Conservation (phyloP, 2,113 vertebrate genomes). For the Sarotherodon lohbergeri region DNA sequence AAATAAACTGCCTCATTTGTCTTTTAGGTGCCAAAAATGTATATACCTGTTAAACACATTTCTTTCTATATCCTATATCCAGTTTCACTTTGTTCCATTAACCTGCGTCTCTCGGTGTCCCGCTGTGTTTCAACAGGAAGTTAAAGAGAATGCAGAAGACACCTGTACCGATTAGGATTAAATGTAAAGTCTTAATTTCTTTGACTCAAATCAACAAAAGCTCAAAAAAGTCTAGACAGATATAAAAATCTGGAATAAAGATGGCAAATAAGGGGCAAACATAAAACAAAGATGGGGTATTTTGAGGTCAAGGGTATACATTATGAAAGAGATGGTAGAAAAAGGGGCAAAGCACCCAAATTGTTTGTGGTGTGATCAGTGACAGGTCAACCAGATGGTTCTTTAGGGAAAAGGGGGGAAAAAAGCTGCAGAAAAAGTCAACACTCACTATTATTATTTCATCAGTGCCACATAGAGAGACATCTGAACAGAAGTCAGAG, state of each 20-base stretch:
- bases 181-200: not conserved
- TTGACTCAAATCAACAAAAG: conserved; percentile 21
- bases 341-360: not conserved
- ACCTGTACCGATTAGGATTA: not conserved
- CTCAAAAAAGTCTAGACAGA: not conserved
- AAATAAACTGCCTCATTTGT: not conserved
- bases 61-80: not conserved
- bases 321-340: not conserved
- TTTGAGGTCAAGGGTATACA: not conserved
- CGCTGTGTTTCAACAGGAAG: not conserved
- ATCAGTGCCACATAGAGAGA: conserved; percentile 1
- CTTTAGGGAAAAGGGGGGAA: not conserved
- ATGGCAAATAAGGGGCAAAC: not conserved
- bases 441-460: conserved; percentile 27
- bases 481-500: not conserved
- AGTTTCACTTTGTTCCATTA: not conserved
- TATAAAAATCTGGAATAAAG: not conserved
- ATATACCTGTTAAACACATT: not conserved
- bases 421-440: not conserved
- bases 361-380: conserved; percentile 30
- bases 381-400: conserved; percentile 34
- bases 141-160: not conserved
- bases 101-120: not conserved
- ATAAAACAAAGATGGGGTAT: not conserved
- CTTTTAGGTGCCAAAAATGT: not conserved